A percentile compares a stretch with the other conserved stretches of the same genome.
Evolutionary conservation across 1,140 invertebrate species (phyloP).

Genomic region (Vanessa tameamea): DNA sequence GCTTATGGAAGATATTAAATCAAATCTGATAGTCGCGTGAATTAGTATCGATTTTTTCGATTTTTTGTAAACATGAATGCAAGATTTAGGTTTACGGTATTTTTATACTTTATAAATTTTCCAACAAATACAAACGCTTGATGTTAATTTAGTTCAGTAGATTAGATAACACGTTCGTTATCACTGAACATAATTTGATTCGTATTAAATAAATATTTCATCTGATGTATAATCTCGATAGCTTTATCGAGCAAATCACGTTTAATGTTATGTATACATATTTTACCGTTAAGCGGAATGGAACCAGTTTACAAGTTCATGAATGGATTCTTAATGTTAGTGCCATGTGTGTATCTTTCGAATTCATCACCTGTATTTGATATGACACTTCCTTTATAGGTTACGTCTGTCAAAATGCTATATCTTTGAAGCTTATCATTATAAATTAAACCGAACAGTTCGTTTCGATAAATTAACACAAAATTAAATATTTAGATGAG

Average conservation of each 20-base stretch:
- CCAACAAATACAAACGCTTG: no score
- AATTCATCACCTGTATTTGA: conserved; percentile 10
- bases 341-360: conserved; percentile 7
- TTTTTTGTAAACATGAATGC: not conserved
- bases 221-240: no score
- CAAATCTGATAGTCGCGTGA: no score
- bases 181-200: no score
- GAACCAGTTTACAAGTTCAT: conserved; percentile 25
- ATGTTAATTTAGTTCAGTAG: no score
- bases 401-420: not conserved
- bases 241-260: no score
- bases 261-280: conserved; percentile 33
- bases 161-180: no score
- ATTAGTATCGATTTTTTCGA: no score
- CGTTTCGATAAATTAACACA: no score
- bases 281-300: conserved; percentile 38
- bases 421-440: not conserved
- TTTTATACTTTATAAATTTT: not conserved
- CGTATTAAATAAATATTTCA: no score
- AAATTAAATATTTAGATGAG: no score
- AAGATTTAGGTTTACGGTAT: not conserved
- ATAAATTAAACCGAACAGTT: not conserved
- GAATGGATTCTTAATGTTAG: conserved; percentile 29
- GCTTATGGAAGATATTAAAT: no score
- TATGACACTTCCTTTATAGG: conserved; percentile 3